Conservation (phyloP, 2,888 invertebrate species). For the Hirudinaria manillensis region DNA sequence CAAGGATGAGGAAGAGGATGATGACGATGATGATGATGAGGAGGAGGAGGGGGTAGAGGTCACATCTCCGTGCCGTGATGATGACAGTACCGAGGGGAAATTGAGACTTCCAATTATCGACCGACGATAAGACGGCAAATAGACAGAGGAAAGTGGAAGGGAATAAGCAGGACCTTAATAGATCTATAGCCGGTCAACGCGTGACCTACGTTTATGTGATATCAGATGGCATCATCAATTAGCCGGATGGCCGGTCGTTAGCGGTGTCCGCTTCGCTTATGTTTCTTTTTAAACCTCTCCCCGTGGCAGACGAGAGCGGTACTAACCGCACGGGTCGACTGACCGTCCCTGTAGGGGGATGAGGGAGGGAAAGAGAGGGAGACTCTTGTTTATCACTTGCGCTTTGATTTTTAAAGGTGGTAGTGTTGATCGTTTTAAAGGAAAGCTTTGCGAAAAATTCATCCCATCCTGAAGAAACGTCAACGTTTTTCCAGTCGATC, state of each 20-base stretch:
- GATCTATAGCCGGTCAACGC: slow-evolving; percentile 4
- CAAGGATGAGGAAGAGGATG: too few species aligned
- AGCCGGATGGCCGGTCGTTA: slow-evolving; percentile 7
- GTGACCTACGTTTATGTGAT: slow-evolving; percentile 19
- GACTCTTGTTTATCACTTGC: too few species aligned
- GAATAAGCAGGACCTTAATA: background rate
- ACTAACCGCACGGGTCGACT: background rate
- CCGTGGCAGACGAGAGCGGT: background rate
- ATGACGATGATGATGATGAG: too few species aligned
- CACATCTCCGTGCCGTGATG: too few species aligned
- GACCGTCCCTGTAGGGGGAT: background rate
- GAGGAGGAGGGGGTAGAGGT: too few species aligned
- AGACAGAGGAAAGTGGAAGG: background rate
- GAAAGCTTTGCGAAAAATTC: too few species aligned
- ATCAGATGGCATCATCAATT: slow-evolving; percentile 16
- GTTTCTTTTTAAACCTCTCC: background rate
- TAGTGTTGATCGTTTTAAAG: too few species aligned
- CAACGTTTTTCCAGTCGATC: too few species aligned
- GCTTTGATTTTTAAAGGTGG: too few species aligned
- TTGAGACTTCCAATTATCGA: slow-evolving; percentile 6
- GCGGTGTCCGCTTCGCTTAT: slow-evolving; percentile 12
- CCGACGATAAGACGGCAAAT: background rate
- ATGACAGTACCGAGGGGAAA: too few species aligned
- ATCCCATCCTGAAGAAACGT: too few species aligned
- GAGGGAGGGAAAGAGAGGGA: too few species aligned